These are phyloP conservation scores for Amblyjoppa fuscipennis DNA, from an alignment of 2,888 invertebrate genomes.

Conservation along the genomic window DNA sequence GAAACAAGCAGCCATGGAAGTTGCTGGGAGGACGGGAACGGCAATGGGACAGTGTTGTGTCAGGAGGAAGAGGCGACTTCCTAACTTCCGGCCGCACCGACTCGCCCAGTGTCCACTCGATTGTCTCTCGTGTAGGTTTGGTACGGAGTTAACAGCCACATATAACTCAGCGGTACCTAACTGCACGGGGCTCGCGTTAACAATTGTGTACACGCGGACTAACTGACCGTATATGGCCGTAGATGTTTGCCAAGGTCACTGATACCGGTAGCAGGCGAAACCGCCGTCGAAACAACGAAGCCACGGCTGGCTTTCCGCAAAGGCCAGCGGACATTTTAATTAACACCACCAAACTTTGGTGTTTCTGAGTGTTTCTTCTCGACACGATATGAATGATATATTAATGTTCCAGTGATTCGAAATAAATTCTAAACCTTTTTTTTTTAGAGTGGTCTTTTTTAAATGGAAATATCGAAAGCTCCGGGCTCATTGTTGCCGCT, in stretches of 20 bases:
- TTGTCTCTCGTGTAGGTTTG: slow-evolving; percentile 34
- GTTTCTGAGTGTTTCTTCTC: too few relatives aligned
- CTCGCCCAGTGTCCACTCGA: slow-evolving; percentile 33
- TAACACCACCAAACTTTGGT: too few relatives aligned
- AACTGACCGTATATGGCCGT: slow-evolving; percentile 7
- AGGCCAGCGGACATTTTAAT: too few relatives aligned
- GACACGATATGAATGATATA: not conserved
- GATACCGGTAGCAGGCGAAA: not conserved
- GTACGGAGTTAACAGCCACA: slow-evolving; percentile 51
- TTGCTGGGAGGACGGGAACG: slow-evolving; percentile 11
- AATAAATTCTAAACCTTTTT: not conserved
- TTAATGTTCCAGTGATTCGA: not conserved
- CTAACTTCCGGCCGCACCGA: slow-evolving; percentile 47
- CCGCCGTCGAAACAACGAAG: not conserved
- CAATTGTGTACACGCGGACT: slow-evolving; percentile 26
- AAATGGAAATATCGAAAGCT: not conserved
- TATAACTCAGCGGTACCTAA: slow-evolving; percentile 1
- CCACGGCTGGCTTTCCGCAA: too few relatives aligned
- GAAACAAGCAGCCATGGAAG: slow-evolving; percentile 57
- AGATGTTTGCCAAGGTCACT: not conserved
- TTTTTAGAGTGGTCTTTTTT: not conserved
- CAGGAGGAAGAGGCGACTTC: slow-evolving; percentile 45
- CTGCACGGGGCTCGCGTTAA: slow-evolving; percentile 16
- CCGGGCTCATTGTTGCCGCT: slow-evolving; percentile 4
- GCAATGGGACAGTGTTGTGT: not conserved